Evolutionary conservation across 2,888 invertebrate genomes (phyloP).

Genomic region (Ochropleura plecta): DNA sequence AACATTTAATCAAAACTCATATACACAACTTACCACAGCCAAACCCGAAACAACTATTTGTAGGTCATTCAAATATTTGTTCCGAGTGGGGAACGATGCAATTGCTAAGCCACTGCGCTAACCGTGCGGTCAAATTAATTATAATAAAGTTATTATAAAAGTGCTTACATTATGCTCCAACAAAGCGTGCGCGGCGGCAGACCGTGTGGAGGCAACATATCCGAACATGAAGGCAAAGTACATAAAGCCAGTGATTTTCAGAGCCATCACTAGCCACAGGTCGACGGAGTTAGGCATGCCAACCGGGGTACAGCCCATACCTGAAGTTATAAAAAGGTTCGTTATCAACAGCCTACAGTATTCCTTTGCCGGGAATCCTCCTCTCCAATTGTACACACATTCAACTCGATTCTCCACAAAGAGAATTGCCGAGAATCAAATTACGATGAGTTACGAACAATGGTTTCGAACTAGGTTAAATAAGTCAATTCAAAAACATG

Average conservation of each 20-base stretch:
- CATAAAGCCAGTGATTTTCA: slow-evolving; percentile 79
- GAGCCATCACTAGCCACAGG: slow-evolving; percentile 75
- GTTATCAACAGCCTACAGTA: background rate
- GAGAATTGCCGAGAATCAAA: too few relatives aligned
- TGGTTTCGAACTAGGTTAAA: too few relatives aligned
- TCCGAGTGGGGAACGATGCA: too few relatives aligned
- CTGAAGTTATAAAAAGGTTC: slow-evolving; percentile 62
- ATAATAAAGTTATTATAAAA: background rate
- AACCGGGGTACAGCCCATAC: slow-evolving; percentile 82
- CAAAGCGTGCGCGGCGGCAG: slow-evolving; percentile 79
- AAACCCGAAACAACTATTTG: too few relatives aligned
- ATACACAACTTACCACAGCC: too few relatives aligned
- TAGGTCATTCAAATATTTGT: too few relatives aligned
- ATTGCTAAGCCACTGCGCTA: too few relatives aligned
- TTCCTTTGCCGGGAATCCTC: background rate
- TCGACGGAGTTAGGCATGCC: slow-evolving; percentile 72
- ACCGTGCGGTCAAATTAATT: background rate
- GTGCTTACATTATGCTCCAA: slow-evolving; percentile 82
- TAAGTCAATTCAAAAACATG: too few relatives aligned
- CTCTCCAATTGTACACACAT: background rate
- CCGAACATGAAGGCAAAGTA: slow-evolving; percentile 88
- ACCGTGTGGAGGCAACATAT: slow-evolving; percentile 82
- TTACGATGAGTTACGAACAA: too few relatives aligned
- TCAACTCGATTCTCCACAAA: background rate
- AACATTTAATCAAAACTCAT: too few relatives aligned